Conservation (phyloP, 2,888 invertebrate species). For the Lottia gigantea region DNA sequence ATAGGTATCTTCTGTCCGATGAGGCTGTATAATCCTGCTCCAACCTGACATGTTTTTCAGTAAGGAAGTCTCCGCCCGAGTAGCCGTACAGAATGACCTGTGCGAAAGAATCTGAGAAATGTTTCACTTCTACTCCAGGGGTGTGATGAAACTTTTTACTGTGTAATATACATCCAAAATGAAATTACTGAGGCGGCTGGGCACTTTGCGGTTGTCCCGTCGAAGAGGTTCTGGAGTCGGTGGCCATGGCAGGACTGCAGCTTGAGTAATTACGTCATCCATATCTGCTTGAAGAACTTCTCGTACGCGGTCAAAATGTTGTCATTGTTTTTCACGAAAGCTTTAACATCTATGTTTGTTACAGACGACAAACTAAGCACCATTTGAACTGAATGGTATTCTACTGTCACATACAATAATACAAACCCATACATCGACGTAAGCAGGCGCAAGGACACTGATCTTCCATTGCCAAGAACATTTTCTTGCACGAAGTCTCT, state of each 20-base stretch:
- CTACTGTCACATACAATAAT: not conserved
- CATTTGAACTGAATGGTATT: not conserved
- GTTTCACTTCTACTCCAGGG: not conserved
- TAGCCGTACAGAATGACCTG: not conserved
- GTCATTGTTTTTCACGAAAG: slow-evolving; percentile 5
- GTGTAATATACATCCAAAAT: not conserved
- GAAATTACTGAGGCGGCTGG: not conserved
- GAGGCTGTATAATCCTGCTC: too few species aligned
- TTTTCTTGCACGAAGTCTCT: too few species aligned
- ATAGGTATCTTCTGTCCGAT: too few species aligned
- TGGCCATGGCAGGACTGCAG: not conserved
- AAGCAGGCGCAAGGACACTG: not conserved
- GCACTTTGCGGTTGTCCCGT: not conserved
- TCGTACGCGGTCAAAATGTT: too few species aligned
- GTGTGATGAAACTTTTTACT: slow-evolving; percentile 3
- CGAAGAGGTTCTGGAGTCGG: not conserved
- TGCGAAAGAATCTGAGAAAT: not conserved
- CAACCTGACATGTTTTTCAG: not conserved
- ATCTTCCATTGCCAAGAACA: too few species aligned
- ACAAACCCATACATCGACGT: not conserved
- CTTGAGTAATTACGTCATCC: not conserved
- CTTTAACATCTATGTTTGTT: not conserved
- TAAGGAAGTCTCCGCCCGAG: not conserved
- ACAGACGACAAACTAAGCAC: slow-evolving; percentile 4
- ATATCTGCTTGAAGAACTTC: not conserved